Conservation (phyloP, 2,113 vertebrate genomes). For the Boleophthalmus pectinirostris region DNA sequence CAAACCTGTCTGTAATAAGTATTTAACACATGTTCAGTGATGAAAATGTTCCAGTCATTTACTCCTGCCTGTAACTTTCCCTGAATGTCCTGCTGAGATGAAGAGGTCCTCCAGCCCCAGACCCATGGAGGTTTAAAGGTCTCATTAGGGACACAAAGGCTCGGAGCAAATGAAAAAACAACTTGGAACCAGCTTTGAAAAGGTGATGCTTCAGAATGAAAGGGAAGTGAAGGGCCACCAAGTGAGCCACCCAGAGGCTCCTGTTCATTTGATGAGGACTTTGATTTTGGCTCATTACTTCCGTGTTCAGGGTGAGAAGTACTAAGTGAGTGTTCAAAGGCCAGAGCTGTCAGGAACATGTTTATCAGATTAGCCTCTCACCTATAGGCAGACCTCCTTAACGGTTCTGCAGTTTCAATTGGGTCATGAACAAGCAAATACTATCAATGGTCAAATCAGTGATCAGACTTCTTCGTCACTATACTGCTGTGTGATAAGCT, state of each 20-base stretch:
- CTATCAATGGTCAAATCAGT: neutral
- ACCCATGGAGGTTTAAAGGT: slow-evolving; percentile 31
- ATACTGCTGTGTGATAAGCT: too few relatives aligned
- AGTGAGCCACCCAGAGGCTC: slow-evolving; percentile 52
- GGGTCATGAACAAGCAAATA: neutral
- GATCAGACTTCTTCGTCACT: neutral
- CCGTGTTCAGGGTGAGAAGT: slow-evolving; percentile 63
- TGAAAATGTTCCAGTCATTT: neutral
- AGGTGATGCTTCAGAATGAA: slow-evolving; percentile 63
- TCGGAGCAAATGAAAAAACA: slow-evolving; percentile 50
- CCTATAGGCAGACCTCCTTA: slow-evolving; percentile 42
- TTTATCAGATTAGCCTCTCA: slow-evolving; percentile 54
- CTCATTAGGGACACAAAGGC: slow-evolving; percentile 44
- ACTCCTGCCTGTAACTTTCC: slow-evolving; percentile 20
- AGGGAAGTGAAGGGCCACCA: slow-evolving; percentile 57
- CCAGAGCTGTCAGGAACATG: slow-evolving; percentile 64
- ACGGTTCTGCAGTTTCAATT: slow-evolving; percentile 5
- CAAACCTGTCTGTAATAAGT: neutral
- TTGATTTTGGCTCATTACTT: slow-evolving; percentile 63
- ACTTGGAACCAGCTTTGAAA: slow-evolving; percentile 54
- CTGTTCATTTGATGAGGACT: slow-evolving; percentile 64
- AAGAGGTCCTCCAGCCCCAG: slow-evolving; percentile 16
- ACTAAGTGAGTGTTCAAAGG: slow-evolving; percentile 73
- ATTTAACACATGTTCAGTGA: neutral
- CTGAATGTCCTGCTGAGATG: slow-evolving; percentile 12